Evolutionary conservation across 2,797 vertebrate genomes (phyloP).

Genomic region (Dryobates pubescens): DNA sequence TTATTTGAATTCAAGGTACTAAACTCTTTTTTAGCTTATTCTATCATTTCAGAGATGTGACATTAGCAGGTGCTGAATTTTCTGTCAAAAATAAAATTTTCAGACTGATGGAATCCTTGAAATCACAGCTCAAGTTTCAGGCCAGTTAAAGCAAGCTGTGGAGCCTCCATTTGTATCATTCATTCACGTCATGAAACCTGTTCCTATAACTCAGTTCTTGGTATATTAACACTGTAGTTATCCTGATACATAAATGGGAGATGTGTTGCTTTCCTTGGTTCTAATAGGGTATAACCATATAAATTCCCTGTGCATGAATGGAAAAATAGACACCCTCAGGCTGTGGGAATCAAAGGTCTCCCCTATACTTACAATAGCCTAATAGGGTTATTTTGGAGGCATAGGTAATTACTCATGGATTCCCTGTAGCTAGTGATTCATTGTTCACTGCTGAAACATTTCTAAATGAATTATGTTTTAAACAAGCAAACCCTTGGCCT

Average conservation of each 20-base stretch:
- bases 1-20: background rate
- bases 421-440: slow-evolving; percentile 47
- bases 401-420: slow-evolving; percentile 46
- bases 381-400: slow-evolving; percentile 66
- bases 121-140: slow-evolving; percentile 46
- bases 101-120: slow-evolving; percentile 47
- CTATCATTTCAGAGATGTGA: slow-evolving; percentile 12
- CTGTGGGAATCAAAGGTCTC: slow-evolving; percentile 56
- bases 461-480: slow-evolving; percentile 59
- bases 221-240: slow-evolving; percentile 55
- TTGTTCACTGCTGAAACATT: slow-evolving; percentile 48
- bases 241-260: slow-evolving; percentile 53
- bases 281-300: slow-evolving; percentile 52
- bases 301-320: slow-evolving; percentile 56
- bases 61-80: slow-evolving; percentile 33
- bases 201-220: slow-evolving; percentile 58
- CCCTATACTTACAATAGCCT: slow-evolving; percentile 57
- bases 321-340: slow-evolving; percentile 46
- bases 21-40: background rate
- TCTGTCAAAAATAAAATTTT: slow-evolving; percentile 37
- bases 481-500: slow-evolving; percentile 53
- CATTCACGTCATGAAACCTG: slow-evolving; percentile 58
- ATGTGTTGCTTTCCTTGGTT: slow-evolving; percentile 56
- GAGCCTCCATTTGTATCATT: slow-evolving; percentile 57
- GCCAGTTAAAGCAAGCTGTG: slow-evolving; percentile 40